Conservation (phyloP, 2,888 invertebrate species). For the Chrysolina haemoptera region DNA sequence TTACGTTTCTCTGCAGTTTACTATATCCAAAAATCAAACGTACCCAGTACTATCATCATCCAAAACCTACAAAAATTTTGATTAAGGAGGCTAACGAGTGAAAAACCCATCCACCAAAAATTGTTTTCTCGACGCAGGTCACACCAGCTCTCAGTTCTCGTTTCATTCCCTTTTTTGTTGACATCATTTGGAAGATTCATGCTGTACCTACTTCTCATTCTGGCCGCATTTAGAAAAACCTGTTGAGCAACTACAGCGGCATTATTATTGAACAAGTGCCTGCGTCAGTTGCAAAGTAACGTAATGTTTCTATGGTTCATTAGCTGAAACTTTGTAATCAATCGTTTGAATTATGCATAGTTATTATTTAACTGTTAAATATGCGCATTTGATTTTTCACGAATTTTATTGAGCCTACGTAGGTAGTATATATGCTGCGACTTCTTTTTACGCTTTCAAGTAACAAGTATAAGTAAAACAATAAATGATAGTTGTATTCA, state of each 20-base stretch:
- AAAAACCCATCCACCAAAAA: too few species aligned
- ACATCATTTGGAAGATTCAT: constrained; percentile 9
- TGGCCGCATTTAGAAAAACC: constrained; percentile 10
- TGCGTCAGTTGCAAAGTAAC: constrained; percentile 15
- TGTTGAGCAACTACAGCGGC: constrained; percentile 4
- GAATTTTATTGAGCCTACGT: neutral
- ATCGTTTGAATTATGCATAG: constrained; percentile 13
- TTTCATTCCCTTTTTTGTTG: constrained; percentile 7
- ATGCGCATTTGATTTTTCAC: neutral
- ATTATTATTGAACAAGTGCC: constrained; percentile 16
- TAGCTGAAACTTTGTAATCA: constrained; percentile 9
- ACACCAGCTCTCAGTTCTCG: neutral
- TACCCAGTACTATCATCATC: too few species aligned
- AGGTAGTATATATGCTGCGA: neutral
- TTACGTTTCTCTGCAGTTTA: too few species aligned
- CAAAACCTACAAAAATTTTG: too few species aligned
- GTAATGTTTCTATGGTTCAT: constrained; percentile 20
- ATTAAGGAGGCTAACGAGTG: too few species aligned
- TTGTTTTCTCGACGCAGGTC: too few species aligned
- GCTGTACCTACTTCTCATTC: constrained; percentile 18
- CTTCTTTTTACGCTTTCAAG: neutral
- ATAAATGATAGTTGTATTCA: neutral
- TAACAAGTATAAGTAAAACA: neutral
- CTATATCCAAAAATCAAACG: too few species aligned
- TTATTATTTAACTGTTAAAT: neutral